Conservation (phyloP, 2,113 vertebrate genomes). For the Gymnarchus niloticus region DNA sequence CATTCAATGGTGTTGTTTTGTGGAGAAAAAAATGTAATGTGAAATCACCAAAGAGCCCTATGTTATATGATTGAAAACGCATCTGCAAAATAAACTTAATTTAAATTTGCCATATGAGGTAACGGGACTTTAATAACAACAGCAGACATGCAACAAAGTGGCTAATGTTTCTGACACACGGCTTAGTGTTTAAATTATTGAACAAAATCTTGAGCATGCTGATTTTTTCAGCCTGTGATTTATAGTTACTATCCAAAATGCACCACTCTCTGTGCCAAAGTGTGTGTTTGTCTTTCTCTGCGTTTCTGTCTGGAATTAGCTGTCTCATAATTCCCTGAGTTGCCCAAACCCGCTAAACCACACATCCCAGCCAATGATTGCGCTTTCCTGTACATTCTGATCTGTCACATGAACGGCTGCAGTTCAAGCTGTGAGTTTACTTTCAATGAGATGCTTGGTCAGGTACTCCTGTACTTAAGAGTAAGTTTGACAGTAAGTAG, state of each 20-base stretch:
- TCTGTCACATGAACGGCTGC: neutral
- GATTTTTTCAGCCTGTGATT: neutral
- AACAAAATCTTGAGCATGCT: neutral
- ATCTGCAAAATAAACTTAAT: neutral
- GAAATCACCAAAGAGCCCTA: no score
- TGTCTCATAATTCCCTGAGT: neutral
- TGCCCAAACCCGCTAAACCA: neutral
- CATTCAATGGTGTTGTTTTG: no score
- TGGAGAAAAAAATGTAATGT: no score
- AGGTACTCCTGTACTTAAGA: no score
- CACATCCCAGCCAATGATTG: neutral
- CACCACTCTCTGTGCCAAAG: neutral
- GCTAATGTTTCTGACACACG: neutral
- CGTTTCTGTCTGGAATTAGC: neutral
- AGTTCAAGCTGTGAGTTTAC: neutral
- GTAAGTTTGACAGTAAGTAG: no score
- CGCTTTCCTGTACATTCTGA: neutral
- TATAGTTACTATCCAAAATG: neutral
- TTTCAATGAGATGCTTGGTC: neutral
- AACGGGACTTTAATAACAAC: neutral
- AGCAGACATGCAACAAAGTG: neutral
- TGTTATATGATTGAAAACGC: no score
- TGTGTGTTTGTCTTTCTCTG: neutral
- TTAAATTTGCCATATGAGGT: neutral
- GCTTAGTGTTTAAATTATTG: neutral